A percentile compares a stretch with the other conserved stretches of the same genome.
Evolutionary conservation across 30 jellyfish, hydroid and myxozoan species (phyloP).

Genomic region (Hydractinia symbiolongicarpus): DNA sequence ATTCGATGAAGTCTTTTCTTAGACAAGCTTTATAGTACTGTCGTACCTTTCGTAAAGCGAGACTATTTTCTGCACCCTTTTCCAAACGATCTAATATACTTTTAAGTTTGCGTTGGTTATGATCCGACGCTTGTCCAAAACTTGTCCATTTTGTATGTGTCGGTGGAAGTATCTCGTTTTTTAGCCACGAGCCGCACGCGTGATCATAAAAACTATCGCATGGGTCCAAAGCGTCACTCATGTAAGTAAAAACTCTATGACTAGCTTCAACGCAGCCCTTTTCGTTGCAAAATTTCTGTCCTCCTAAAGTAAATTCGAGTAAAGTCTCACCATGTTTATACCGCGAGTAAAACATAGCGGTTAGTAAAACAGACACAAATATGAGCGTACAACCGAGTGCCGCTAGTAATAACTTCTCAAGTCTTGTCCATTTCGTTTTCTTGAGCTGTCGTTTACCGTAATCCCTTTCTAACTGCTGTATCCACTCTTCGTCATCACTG

Average conservation of each 20-base stretch:
- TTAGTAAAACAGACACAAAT: conserved; percentile 30
- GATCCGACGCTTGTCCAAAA: conserved; percentile 54
- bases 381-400: conserved; percentile 23
- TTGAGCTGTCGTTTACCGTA: conserved; percentile 48
- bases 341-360: conserved; percentile 26
- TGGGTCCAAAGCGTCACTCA: conserved; percentile 40
- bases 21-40: conserved; percentile 56
- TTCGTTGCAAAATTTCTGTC: conserved; percentile 45
- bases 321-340: conserved; percentile 18
- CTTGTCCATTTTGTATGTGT: conserved; percentile 64
- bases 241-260: conserved; percentile 23
- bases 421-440: conserved; percentile 48
- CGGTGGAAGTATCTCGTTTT: conserved; percentile 40
- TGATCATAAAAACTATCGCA: conserved; percentile 69
- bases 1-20: conserved; percentile 57
- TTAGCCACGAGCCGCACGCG: conserved; percentile 81
- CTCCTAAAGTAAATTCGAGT: conserved; percentile 27
- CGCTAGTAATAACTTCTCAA: conserved; percentile 42
- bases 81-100: conserved; percentile 41
- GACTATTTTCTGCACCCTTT: conserved; percentile 49
- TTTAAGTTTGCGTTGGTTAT: conserved; percentile 41
- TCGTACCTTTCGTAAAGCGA: conserved; percentile 64
- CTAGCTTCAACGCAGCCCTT: conserved; percentile 66
- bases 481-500: conserved; percentile 91
- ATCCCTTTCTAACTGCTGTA: conserved; percentile 85